These are phyloP conservation scores for Keiferia lycopersicella DNA, from an alignment of 2,888 invertebrate species.

Conservation along the genomic window DNA sequence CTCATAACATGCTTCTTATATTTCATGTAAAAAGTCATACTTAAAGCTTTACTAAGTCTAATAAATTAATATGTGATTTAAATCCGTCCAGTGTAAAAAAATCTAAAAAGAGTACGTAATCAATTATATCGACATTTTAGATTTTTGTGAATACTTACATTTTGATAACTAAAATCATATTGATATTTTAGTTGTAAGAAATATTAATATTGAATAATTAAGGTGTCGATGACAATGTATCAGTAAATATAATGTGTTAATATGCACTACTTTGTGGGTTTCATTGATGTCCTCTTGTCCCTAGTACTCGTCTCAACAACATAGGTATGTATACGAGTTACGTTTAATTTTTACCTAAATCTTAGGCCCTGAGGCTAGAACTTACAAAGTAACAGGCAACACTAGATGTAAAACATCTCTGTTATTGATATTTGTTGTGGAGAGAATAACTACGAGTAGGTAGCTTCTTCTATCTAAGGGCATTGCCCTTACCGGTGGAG, in stretches of 20 bases:
- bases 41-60: conserved; percentile 76
- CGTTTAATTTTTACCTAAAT: too few species aligned
- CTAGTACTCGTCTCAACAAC: too few species aligned
- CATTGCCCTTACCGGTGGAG: too few species aligned
- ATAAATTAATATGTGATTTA: conserved; percentile 49
- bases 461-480: too few species aligned
- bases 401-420: too few species aligned
- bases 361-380: too few species aligned
- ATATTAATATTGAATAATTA: conserved; percentile 49
- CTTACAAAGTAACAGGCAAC: too few species aligned
- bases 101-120: conserved; percentile 38
- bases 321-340: too few species aligned
- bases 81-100: conserved; percentile 61
- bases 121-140: conserved; percentile 44
- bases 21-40: conserved; percentile 73
- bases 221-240: conserved; percentile 64
- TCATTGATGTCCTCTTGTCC: neutral
- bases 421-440: too few species aligned
- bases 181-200: conserved; percentile 42
- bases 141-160: conserved; percentile 56
- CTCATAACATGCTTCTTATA: neutral
- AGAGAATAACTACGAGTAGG: too few species aligned
- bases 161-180: conserved; percentile 48
- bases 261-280: conserved; percentile 55
- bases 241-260: conserved; percentile 70